Conservation (phyloP, 2,888 invertebrate genomes). For the Pantelozetes paolii region DNA sequence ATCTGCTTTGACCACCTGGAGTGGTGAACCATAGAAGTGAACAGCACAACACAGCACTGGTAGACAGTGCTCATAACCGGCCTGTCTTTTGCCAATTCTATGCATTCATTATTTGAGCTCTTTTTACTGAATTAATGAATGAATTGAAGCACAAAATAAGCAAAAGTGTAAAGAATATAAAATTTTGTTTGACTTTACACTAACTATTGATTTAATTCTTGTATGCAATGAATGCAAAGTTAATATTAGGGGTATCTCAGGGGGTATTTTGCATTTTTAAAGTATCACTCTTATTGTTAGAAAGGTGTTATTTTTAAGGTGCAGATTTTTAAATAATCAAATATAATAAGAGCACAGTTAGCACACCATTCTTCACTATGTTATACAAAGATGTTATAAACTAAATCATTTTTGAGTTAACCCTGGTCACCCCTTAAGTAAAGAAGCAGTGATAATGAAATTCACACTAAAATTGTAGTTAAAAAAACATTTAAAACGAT, state of each 20-base stretch:
- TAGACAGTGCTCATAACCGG: neutral
- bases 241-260: no score
- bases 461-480: slow-evolving; percentile 23
- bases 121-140: slow-evolving; percentile 33
- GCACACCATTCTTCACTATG: no score
- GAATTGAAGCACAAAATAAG: neutral
- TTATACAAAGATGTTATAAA: no score
- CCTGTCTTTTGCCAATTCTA: neutral
- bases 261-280: no score
- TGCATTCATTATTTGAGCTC: slow-evolving; percentile 7
- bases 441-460: slow-evolving; percentile 25
- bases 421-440: no score
- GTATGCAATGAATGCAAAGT: slow-evolving; percentile 12
- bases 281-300: no score
- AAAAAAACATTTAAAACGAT: neutral
- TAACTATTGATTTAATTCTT: slow-evolving; percentile 30
- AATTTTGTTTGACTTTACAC: slow-evolving; percentile 22
- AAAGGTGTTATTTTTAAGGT: no score
- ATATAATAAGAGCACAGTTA: no score
- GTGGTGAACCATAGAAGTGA: neutral
- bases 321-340: no score
- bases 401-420: no score
- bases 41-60: neutral
- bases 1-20: slow-evolving; percentile 28
- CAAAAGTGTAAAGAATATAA: neutral